Evolutionary conservation across 2,113 vertebrate species (phyloP).

Genomic region (Solenodon paradoxus): DNA sequence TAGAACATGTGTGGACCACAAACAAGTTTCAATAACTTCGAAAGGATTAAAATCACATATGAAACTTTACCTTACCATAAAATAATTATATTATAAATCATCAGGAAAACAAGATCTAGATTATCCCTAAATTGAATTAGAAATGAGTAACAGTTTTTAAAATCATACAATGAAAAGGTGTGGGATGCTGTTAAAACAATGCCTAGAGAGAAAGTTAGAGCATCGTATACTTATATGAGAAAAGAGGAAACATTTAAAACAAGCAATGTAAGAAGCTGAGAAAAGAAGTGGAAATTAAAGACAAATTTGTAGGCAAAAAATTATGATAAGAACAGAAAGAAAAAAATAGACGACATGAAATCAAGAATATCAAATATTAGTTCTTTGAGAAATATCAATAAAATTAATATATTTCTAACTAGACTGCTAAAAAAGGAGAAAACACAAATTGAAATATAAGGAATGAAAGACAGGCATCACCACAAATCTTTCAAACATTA

Average conservation of each 20-base stretch:
- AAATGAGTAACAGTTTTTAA: neutral
- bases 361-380: neutral
- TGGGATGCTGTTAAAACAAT: neutral
- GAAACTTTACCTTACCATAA: neutral
- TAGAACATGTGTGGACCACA: neutral
- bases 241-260: neutral
- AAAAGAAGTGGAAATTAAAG: neutral
- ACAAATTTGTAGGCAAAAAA: neutral
- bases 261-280: neutral
- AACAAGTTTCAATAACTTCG: neutral
- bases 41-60: neutral
- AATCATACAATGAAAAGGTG: neutral
- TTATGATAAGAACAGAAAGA: neutral
- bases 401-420: neutral
- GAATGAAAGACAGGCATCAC: neutral
- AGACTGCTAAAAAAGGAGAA: neutral
- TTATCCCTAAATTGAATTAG: neutral
- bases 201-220: neutral
- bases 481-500: neutral
- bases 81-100: neutral
- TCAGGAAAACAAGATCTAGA: neutral
- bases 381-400: constrained; percentile 2
- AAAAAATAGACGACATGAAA: neutral
- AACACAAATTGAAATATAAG: constrained; percentile 13
- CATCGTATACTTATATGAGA: neutral